Evolutionary conservation across 2,888 invertebrate species (phyloP), one percentile per base, ranked within the genome.

Genomic region (Oscheius sp.): DNA sequence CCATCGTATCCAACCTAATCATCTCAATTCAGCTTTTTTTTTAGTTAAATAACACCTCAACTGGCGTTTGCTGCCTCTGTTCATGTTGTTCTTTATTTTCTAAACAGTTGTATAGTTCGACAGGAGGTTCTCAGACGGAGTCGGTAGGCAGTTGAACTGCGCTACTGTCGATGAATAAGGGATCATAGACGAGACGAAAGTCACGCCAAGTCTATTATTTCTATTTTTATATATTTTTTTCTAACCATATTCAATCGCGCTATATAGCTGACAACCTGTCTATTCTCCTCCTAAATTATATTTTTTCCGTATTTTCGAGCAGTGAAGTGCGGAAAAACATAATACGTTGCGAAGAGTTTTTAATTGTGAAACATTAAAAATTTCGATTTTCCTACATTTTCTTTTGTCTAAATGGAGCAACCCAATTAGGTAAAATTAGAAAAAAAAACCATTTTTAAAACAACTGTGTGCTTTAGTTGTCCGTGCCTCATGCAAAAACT

Each of bases 1-100:
- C 54, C 54, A 54, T 54, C 54, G n/a, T 32, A n/a, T 32, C 54
- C 17, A 17, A 54, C 33, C 54, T 54, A 12, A 47, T 24, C 47
- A 20, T n/a, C n/a, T n/a, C n/a, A 12, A 12, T 6, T 12, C 12
- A 20, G 24, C 20, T 24, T 24, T 20, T 0, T 12, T 12, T 5
- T 20, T 20, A 47, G 3, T 5, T 2, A 47, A 47, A 47, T 1
- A 6, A 17, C 24, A 47, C 47, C 47, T 47, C 47, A 47, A 47
- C 47, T 17, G 47, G 47, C 24, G 47, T 47, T 22, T 47, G 22
- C 14, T 47, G 22, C 24, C 22, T 47, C 47, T 47, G 47, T 47
- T 26, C 24, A 12, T n/a, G 22, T 22, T 47, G 47, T 47, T 47
- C 47, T 47, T 47, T 47, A 20, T 47, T 47, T 5, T 47, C 47